Evolutionary conservation across 2,888 invertebrate species (phyloP), one percentile per base, ranked within the genome.

Genomic region (Noctua janthina): DNA sequence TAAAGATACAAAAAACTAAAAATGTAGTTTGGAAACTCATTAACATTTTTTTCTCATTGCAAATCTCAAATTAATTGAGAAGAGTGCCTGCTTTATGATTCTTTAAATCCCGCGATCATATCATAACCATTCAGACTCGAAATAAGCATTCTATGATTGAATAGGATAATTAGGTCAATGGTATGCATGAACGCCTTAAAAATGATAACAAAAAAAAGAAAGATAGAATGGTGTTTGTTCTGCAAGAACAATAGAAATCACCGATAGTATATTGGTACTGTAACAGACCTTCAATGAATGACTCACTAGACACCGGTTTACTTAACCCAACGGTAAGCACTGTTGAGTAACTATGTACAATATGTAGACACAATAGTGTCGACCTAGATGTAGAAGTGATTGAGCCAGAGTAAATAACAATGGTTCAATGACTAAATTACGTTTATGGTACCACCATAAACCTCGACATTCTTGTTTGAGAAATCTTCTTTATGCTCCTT

Each of bases 231-330:
- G 7, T 15, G 6, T 29, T 62, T 62, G 62, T 62, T 62, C 0
- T n/a, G 23, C 35, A 76, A 85, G 56, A 64, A 70, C 59, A 84
- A 78, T 85, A 67, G 72, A 75, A 74, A 71, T 62, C 43, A 64
- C 29, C 20, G 62, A 71, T 74, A 76, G 20, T 64, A 71, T 74
- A 7, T 82, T 68, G 46, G 17, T n/a, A 68, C n/a, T 17, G 3
- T 51, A 78, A 54, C 54, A 72, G 49, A 62, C 74, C 39, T 83
- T 82, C 84, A 86, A 81, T 71, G 46, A 75, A 70, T 88, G 87
- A 88, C 49, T 83, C 88, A 88, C 76, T 56, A 56, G n/a, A 62
- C 13, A 83, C 77, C 46, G 69, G 78, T 77, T 87, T 85, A 70
- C 82, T 68, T 66, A 81, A 88, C 72, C 67, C 78, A 54, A 77